phyloP scores from a whole-genome alignment of 2,797 vertebrate genomes.

The Diplodus puntazzo region DNA sequence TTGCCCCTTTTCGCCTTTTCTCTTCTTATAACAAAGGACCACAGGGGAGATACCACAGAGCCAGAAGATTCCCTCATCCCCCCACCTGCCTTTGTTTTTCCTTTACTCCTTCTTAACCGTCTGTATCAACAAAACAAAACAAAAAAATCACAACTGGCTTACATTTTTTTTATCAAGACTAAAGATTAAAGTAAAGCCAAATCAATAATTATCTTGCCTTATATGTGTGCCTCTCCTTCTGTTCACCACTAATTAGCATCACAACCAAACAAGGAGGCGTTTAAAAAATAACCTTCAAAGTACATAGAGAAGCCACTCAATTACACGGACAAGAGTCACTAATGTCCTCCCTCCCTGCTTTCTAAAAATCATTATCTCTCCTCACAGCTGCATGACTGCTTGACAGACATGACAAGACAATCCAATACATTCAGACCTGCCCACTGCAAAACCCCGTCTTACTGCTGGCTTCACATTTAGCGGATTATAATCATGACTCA shows the following conservation, averaged over 20 bases:
- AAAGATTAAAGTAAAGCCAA: not conserved
- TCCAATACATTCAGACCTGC: conserved; percentile 15
- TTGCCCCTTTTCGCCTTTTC: not conserved
- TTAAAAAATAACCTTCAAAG: conserved; percentile 17
- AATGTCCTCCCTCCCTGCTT: conserved; percentile 17
- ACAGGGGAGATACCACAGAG: not conserved
- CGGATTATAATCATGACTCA: conserved; percentile 56
- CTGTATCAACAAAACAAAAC: not conserved
- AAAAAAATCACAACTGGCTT: not conserved
- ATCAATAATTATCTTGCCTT: not conserved
- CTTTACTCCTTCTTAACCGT: not conserved
- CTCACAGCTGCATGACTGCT: conserved; percentile 8
- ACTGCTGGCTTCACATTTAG: conserved; percentile 23
- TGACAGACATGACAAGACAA: conserved; percentile 22
- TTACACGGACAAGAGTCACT: conserved; percentile 20
- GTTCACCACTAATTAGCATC: not conserved
- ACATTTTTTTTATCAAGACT: not conserved
- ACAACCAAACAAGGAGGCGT: not conserved
- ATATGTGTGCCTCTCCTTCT: not conserved
- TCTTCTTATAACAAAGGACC: not conserved
- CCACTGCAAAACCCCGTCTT: not conserved
- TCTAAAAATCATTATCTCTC: conserved; percentile 19
- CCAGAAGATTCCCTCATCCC: not conserved
- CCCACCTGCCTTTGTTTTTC: not conserved
- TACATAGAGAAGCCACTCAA: conserved; percentile 12